Conservation (phyloP, 2,888 invertebrate genomes). For the Endomychus coccineus region DNA sequence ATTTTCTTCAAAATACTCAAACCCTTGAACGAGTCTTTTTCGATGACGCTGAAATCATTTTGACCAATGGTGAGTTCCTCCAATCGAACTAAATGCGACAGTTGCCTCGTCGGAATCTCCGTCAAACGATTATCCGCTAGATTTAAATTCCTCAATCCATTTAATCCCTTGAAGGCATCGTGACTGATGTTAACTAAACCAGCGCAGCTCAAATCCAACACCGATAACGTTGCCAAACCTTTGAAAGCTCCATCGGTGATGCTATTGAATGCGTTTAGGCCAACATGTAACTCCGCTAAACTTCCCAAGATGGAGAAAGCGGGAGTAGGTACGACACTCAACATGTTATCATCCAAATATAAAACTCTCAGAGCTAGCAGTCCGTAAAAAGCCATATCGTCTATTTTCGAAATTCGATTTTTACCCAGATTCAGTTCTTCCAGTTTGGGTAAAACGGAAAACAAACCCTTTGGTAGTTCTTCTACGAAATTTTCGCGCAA, state of each 20-base stretch:
- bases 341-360: slow-evolving; percentile 76
- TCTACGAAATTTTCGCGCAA: slow-evolving; percentile 75
- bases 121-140: slow-evolving; percentile 72
- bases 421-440: slow-evolving; percentile 81
- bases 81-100: slow-evolving; percentile 62
- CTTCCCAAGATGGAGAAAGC: slow-evolving; percentile 67
- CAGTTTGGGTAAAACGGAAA: slow-evolving; percentile 64
- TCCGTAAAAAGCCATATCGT: slow-evolving; percentile 69
- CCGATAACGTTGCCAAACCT: slow-evolving; percentile 65
- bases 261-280: slow-evolving; percentile 71
- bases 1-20: slow-evolving; percentile 67
- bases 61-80: slow-evolving; percentile 78
- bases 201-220: slow-evolving; percentile 73
- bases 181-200: slow-evolving; percentile 72
- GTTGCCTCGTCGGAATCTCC: slow-evolving; percentile 66
- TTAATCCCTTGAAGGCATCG: slow-evolving; percentile 67
- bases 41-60: slow-evolving; percentile 66
- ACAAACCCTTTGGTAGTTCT: slow-evolving; percentile 66
- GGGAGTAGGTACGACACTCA: slow-evolving; percentile 67
- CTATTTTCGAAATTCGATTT: slow-evolving; percentile 75
- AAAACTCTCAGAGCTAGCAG: slow-evolving; percentile 68
- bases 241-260: slow-evolving; percentile 72
- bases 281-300: slow-evolving; percentile 77
- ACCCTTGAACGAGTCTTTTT: slow-evolving; percentile 69
- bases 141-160: slow-evolving; percentile 67